Percentiles rank a stretch among this genome's conserved stretches.
phyloP scores from a whole-genome alignment of 2,888 invertebrate genomes.

The Drosophila kanekoi region DNA sequence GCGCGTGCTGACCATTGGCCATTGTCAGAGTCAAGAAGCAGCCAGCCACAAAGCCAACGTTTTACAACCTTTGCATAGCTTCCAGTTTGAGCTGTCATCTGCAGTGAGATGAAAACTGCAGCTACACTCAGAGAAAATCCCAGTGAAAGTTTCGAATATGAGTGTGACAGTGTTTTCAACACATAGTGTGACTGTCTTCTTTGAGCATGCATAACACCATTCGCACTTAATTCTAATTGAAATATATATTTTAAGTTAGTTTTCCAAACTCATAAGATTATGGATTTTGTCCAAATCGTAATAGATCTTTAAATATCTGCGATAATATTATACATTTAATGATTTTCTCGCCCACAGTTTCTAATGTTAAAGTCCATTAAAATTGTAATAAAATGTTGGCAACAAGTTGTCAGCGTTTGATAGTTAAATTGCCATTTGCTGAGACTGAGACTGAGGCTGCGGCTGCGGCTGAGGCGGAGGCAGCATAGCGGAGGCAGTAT shows the following conservation, averaged over 20 bases:
- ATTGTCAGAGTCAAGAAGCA: constrained; percentile 4
- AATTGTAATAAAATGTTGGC: constrained; percentile 7
- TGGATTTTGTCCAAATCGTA: no score
- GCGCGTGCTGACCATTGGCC: constrained; percentile 25
- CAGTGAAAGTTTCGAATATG: background rate
- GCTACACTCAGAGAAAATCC: background rate
- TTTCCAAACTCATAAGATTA: no score
- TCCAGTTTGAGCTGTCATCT: constrained; percentile 23
- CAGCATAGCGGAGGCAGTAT: background rate
- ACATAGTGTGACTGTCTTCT: no score
- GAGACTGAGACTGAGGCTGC: background rate
- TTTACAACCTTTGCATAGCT: background rate
- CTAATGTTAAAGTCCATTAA: constrained; percentile 6
- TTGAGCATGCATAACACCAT: no score
- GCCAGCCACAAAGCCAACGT: constrained; percentile 21
- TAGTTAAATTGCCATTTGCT: constrained; percentile 21
- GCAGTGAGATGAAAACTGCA: constrained; percentile 4
- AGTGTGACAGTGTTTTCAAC: no score
- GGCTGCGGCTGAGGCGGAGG: background rate
- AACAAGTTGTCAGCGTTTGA: constrained; percentile 9
- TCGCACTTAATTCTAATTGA: background rate
- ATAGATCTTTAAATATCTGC: no score
- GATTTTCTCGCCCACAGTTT: no score
- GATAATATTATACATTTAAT: no score
- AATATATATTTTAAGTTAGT: no score